These are phyloP conservation scores for Homarus americanus DNA, from an alignment of 1,140 invertebrate genomes.

Conservation along the genomic window DNA sequence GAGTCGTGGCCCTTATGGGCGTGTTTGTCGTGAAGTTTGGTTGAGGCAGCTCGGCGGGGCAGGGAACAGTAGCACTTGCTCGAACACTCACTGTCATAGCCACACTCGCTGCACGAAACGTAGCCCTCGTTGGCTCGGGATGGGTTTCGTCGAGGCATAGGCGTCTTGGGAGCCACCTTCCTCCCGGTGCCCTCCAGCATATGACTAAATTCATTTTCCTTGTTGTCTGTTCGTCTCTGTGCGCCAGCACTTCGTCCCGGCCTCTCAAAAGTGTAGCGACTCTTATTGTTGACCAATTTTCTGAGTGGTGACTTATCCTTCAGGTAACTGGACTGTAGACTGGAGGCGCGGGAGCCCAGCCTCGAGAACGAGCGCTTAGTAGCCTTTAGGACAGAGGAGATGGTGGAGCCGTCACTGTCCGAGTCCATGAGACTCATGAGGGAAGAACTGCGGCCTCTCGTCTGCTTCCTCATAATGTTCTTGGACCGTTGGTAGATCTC, in stretches of 20 bases:
- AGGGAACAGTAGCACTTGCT: conserved; percentile 88
- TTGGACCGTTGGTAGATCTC: conserved; percentile 93
- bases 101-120: conserved; percentile 91
- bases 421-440: conserved; percentile 63
- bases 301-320: conserved; percentile 72
- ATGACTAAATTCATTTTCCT: conserved; percentile 41
- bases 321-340: conserved; percentile 70
- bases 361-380: conserved; percentile 76
- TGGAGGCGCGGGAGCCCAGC: conserved; percentile 74
- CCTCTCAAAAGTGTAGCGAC: conserved; percentile 32
- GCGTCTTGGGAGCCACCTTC: conserved; percentile 73
- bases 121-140: conserved; percentile 79
- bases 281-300: conserved; percentile 61
- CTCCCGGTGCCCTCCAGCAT: conserved; percentile 3
- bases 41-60: conserved; percentile 37
- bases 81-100: conserved; percentile 87
- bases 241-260: background rate
- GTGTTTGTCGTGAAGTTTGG: conserved; percentile 47
- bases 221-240: conserved; percentile 2
- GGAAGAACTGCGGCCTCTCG: conserved; percentile 65
- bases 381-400: conserved; percentile 75
- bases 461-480: conserved; percentile 89
- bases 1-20: conserved; percentile 37
- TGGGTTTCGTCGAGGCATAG: conserved; percentile 71
- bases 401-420: conserved; percentile 84